phyloP scores from a whole-genome alignment of 64 coral and sea anemone genomes.

The Anthopleura sola region DNA sequence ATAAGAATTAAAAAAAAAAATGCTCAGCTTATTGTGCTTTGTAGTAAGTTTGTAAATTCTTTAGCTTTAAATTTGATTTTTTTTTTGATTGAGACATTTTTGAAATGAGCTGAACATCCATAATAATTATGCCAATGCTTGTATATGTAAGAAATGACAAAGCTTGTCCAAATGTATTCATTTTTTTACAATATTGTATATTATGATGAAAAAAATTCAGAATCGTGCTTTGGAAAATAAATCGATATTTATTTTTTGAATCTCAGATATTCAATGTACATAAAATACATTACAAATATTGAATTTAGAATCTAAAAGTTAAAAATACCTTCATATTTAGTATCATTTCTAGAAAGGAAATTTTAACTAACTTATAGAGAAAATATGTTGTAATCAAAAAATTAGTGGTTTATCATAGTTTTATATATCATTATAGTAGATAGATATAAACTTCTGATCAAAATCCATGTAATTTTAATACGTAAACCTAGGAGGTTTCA shows the following conservation, averaged over 20 bases:
- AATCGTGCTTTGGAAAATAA: constrained; percentile 1
- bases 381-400: not conserved
- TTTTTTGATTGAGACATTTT: not conserved
- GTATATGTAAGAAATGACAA: not conserved
- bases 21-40: not conserved
- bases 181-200: not conserved
- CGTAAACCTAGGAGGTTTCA: not conserved
- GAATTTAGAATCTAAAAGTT: not conserved
- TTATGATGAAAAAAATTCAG: constrained; percentile 8
- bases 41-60: not conserved
- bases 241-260: constrained; percentile 13
- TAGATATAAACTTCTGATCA: not conserved
- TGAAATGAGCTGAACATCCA: not conserved
- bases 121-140: not conserved
- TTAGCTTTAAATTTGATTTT: not conserved
- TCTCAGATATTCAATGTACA: not conserved
- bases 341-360: not conserved
- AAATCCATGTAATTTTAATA: not conserved
- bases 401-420: not conserved
- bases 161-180: not conserved
- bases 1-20: not conserved
- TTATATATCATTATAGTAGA: not conserved
- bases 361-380: not conserved
- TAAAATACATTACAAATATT: not conserved
- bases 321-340: not conserved